phyloP scores from a whole-genome alignment of 2,888 invertebrate genomes.

The Uloborus plumipes region DNA sequence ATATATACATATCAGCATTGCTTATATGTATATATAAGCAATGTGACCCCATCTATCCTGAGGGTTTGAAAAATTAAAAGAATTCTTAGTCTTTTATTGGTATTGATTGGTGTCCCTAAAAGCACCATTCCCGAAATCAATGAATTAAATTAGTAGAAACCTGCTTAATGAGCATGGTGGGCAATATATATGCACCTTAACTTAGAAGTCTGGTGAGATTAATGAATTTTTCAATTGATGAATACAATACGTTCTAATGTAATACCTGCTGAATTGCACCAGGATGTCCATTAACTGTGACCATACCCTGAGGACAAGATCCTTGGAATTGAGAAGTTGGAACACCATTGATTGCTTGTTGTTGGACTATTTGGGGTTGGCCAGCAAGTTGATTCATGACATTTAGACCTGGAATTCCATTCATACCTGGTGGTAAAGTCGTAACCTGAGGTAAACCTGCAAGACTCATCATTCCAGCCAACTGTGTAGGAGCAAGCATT shows the following conservation, averaged over 20 bases:
- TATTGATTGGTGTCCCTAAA: too few species aligned
- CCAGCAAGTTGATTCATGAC: constrained; percentile 39
- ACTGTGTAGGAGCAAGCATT: constrained; percentile 50
- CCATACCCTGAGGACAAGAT: constrained; percentile 36
- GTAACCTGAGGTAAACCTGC: constrained; percentile 63
- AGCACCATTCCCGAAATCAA: too few species aligned
- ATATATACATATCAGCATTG: too few species aligned
- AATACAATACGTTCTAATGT: background rate
- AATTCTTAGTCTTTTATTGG: too few species aligned
- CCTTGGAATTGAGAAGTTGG: constrained; percentile 32
- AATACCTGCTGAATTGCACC: constrained; percentile 39
- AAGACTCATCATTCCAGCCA: constrained; percentile 62
- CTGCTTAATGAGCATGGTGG: too few species aligned
- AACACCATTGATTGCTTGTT: constrained; percentile 28
- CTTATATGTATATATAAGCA: too few species aligned
- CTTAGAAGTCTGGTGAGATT: background rate
- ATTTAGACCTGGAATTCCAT: constrained; percentile 60
- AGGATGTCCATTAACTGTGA: constrained; percentile 55
- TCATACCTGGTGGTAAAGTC: constrained; percentile 34
- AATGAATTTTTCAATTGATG: background rate
- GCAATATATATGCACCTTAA: background rate
- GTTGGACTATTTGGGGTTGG: constrained; percentile 45
- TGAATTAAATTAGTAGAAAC: too few species aligned
- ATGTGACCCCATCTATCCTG: too few species aligned
- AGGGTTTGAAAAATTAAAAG: too few species aligned